Percentiles rank a stretch among this genome's conserved stretches.
phyloP scores from a whole-genome alignment of 2,888 invertebrate species.

The Drymonia ruficornis region DNA sequence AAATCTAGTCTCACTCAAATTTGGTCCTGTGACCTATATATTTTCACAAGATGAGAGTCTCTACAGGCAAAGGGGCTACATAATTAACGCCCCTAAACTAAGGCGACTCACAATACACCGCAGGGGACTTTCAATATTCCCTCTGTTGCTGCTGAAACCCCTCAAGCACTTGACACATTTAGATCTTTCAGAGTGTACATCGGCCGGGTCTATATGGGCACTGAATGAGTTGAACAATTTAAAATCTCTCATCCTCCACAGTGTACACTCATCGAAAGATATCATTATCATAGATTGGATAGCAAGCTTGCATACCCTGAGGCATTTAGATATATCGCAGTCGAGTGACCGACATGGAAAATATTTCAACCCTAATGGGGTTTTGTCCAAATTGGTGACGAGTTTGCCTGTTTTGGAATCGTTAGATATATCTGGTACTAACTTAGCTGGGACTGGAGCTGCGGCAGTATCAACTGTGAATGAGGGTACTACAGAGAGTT shows the following conservation, averaged over 20 bases:
- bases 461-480: conserved; percentile 73
- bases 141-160: conserved; percentile 84
- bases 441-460: conserved; percentile 94
- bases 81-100: conserved; percentile 86
- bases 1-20: conserved; percentile 88
- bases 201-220: conserved; percentile 87
- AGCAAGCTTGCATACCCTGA: conserved; percentile 81
- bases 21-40: conserved; percentile 88
- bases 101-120: conserved; percentile 85
- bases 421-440: conserved; percentile 98
- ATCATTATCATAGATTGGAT: conserved; percentile 86
- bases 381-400: conserved; percentile 89
- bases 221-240: conserved; percentile 88
- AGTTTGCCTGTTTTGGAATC: conserved; percentile 91
- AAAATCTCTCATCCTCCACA: conserved; percentile 91
- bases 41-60: conserved; percentile 80
- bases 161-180: conserved; percentile 87
- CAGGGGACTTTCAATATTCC: conserved; percentile 73
- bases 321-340: conserved; percentile 94
- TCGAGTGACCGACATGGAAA: conserved; percentile 88
- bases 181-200: conserved; percentile 88
- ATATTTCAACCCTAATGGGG: conserved; percentile 90
- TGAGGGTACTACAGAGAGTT: conserved; percentile 38
- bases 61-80: conserved; percentile 74
- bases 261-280: conserved; percentile 88